Evolutionary conservation across 2,113 vertebrate genomes (phyloP).

Genomic region (Nettapus auritus): DNA sequence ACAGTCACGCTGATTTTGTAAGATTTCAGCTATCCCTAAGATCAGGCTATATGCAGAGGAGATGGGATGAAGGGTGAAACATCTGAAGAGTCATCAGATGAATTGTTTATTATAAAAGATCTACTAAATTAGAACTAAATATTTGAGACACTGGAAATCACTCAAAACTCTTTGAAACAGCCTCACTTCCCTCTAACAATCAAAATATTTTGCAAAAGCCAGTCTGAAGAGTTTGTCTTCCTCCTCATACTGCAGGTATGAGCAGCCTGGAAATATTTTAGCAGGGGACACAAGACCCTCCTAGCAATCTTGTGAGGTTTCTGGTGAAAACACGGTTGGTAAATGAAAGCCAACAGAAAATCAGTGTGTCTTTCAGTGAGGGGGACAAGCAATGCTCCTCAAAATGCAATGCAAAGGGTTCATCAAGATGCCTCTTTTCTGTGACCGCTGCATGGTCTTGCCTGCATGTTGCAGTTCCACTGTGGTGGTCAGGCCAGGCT

Average conservation of each 20-base stretch:
- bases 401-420: background rate
- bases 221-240: background rate
- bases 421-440: background rate
- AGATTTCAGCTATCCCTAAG: slow-evolving; percentile 5
- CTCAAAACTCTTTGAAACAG: background rate
- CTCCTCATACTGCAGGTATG: background rate
- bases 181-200: background rate
- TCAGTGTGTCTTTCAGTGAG: background rate
- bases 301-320: background rate
- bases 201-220: background rate
- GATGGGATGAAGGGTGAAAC: background rate
- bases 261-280: background rate
- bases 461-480: background rate
- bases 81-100: background rate
- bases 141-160: background rate
- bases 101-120: slow-evolving; percentile 16
- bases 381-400: background rate
- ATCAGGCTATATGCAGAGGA: background rate
- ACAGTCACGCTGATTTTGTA: slow-evolving; percentile 20
- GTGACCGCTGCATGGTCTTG: background rate
- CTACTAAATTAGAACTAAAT: background rate
- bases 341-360: background rate
- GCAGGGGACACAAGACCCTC: background rate
- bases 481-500: rapidly evolving
- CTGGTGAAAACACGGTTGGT: background rate